Evolutionary conservation across 2,888 invertebrate species (phyloP), one percentile per base, ranked within the genome.

Genomic region (Erebia palarica): DNA sequence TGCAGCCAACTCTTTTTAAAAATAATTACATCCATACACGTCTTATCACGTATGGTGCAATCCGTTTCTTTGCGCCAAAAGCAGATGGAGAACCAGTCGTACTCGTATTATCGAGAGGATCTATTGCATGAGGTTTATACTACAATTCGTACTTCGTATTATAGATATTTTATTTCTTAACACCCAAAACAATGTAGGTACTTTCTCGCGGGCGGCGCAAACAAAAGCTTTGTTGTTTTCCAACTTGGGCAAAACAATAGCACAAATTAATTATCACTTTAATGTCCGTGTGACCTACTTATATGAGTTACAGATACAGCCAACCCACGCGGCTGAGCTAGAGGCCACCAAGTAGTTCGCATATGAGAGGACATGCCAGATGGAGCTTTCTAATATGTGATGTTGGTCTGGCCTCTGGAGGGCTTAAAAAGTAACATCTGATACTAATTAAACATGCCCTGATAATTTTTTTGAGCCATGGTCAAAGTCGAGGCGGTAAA

Each of bases 271-370:
- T 81, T 79, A 80, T 79, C 77, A 72, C 75, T 73, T 75, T 73
- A 78, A 78, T 78, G 78, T 81, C 75, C 78, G 76, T 75, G 74
- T 82, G 82, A 81, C 85, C 85, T 77, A 85, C 85, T 82, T 84
- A 65, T 70, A 64, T 72, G 74, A 76, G 74, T 71, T 77, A 74
- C 65, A 77, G 76, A 75, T 76, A 75, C 77, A 76, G 73, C 55
- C 79, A 74, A 75, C 87, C 88, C 83, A 90, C 89, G 79, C 84
- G 72, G 13, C 66, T 21, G 58, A 59, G 13, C 27, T 10, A 27
- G 47, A 58, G 44, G 60, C 49, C 47, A 18, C 21, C n/a, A n/a
- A 44, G 18, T 2, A 44, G 49, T 8, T 49, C 49, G 63, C 21
- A 5, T 14, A 49, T 8, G 9, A 47, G 47, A 47, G 13, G 61